Evolutionary conservation across 2,797 vertebrate genomes (phyloP).

Genomic region (Bovichtus diacanthus): DNA sequence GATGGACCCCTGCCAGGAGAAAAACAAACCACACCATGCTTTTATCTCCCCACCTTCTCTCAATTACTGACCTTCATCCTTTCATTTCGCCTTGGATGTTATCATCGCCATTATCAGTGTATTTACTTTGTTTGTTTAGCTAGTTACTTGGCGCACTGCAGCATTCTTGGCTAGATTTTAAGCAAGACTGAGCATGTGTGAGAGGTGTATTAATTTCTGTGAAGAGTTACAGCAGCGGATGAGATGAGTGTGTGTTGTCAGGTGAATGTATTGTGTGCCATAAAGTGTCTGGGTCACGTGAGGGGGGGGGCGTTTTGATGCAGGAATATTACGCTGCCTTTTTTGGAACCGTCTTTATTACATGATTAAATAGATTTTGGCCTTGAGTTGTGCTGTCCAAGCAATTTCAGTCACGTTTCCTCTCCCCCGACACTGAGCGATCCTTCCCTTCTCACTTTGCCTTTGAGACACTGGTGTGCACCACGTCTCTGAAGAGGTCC

Average conservation of each 20-base stretch:
- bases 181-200: conserved; percentile 40
- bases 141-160: conserved; percentile 65
- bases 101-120: conserved; percentile 70
- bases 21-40: conserved; percentile 67
- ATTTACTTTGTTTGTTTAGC: conserved; percentile 77
- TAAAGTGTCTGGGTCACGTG: conserved; percentile 63
- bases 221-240: conserved; percentile 41
- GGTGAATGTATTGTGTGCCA: conserved; percentile 70
- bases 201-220: conserved; percentile 60
- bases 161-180: conserved; percentile 49
- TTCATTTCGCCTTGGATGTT: conserved; percentile 72
- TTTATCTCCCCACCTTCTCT: conserved; percentile 65
- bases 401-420: conserved; percentile 61
- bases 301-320: conserved; percentile 52
- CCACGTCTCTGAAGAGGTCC: conserved; percentile 56
- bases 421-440: conserved; percentile 28
- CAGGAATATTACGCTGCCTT: conserved; percentile 66
- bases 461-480: conserved; percentile 60
- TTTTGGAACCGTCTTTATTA: conserved; percentile 77
- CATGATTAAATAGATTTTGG: conserved; percentile 81
- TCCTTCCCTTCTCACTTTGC: conserved; percentile 59
- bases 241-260: conserved; percentile 56
- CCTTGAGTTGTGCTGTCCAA: conserved; percentile 80
- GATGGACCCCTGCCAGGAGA: conserved; percentile 73
- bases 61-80: conserved; percentile 82